Evolutionary conservation across 2,797 vertebrate species (phyloP).

Genomic region (Myotis planiceps): DNA sequence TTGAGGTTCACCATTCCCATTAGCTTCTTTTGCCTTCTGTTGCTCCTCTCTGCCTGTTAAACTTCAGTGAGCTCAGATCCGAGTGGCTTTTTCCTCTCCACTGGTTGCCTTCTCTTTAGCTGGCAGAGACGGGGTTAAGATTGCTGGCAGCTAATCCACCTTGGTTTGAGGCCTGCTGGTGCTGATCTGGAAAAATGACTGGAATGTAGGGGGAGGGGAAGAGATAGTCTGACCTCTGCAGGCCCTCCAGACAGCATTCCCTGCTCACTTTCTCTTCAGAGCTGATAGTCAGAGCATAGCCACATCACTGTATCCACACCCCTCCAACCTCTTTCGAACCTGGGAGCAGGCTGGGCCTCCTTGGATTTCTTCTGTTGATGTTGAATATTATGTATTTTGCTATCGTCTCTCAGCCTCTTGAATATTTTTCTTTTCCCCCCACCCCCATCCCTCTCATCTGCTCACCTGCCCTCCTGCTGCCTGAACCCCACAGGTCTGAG

Average conservation of each 20-base stretch:
- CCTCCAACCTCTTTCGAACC: background rate
- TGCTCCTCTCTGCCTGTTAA: background rate
- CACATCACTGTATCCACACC: background rate
- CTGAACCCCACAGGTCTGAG: slow-evolving; percentile 91
- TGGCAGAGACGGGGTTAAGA: slow-evolving; percentile 80
- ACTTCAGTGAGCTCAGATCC: background rate
- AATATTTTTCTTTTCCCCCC: background rate
- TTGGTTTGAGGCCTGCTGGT: slow-evolving; percentile 85
- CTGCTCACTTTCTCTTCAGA: slow-evolving; percentile 72
- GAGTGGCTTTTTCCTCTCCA: background rate
- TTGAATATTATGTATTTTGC: background rate
- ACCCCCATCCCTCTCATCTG: background rate
- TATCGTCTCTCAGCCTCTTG: slow-evolving; percentile 39
- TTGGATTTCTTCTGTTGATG: background rate
- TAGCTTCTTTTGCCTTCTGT: background rate
- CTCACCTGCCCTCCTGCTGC: background rate
- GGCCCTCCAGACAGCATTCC: slow-evolving; percentile 80
- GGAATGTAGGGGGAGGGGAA: slow-evolving; percentile 88
- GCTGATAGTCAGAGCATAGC: slow-evolving; percentile 64
- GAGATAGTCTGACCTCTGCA: slow-evolving; percentile 81
- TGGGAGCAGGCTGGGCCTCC: background rate
- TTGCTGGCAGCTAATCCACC: slow-evolving; percentile 86
- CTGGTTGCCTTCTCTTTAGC: background rate
- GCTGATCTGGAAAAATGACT: slow-evolving; percentile 86
- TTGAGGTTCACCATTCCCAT: background rate